phyloP scores from a whole-genome alignment of 1,140 invertebrate genomes.

The Aphelinus atriplicis region DNA sequence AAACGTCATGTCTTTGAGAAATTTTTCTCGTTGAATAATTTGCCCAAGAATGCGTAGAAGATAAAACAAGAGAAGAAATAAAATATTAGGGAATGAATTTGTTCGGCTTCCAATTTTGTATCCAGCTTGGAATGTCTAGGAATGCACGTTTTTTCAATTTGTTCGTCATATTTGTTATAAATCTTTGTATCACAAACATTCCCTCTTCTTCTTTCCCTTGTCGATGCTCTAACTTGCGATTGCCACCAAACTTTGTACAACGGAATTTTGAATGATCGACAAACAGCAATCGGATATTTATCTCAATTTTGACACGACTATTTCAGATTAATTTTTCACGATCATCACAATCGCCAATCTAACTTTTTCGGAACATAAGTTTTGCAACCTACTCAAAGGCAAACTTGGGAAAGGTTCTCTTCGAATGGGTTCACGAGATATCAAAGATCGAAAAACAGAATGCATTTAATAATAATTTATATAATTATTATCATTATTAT shows the following conservation, averaged over 20 bases:
- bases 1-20: slow-evolving; percentile 2
- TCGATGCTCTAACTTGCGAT: neutral
- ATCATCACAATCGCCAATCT: slow-evolving; percentile 29
- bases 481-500: slow-evolving; percentile 12
- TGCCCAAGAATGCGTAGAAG: neutral
- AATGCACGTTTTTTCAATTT: neutral
- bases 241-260: slow-evolving; percentile 19
- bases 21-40: neutral
- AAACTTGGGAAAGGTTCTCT: neutral
- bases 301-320: neutral
- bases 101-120: neutral
- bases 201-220: neutral
- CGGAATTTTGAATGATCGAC: slow-evolving; percentile 10
- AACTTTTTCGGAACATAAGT: slow-evolving; percentile 27
- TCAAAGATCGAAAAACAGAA: no score
- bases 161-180: neutral
- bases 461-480: no score
- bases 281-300: no score
- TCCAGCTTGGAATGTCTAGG: slow-evolving; percentile 17
- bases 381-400: no score
- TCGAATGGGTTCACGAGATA: no score
- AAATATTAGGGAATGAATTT: slow-evolving; percentile 8
- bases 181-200: slow-evolving; percentile 19
- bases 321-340: neutral
- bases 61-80: slow-evolving; percentile 15